Base-by-base conservation (phyloP, 2,888 invertebrate species). In the Sminthurinus aureus region DNA sequence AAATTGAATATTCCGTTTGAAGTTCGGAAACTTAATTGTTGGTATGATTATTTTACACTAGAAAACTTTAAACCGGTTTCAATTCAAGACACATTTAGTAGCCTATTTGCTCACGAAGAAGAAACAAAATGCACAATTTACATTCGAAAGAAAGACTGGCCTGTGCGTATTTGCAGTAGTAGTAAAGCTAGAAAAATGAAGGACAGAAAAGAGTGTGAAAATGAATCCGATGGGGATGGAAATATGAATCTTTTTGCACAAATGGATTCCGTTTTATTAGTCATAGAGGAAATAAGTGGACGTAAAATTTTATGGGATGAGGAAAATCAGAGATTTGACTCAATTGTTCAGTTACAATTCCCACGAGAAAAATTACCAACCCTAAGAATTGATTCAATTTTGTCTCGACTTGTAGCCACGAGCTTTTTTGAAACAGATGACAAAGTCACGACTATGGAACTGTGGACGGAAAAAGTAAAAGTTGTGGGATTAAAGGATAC, bases 391-490 rank as follows among this genome's bases (percentile, higher is more conserved):
- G 69, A 79, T 51, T 3, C 64, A 18, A 18, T 79, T 71, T 15
- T 79, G 8, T 50, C 69, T 4, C 22, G 67, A 18, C n/a, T 79
- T 71, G 6, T 79, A 38, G 79, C 69, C 69, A 69, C 18, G n/a
- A 15, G 18, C 11, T 18, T 11, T 6, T 67, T 67, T 67, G n/a
- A 18, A 67, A 67, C 11, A n/a, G 66, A 79, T 38, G n/a, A 24
- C 2, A 22, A 79, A 1, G 79, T 12, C 11, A 12, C 18, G 11
- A 51, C 69, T 4, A 38, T 22, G 20, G 69, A 71, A 50, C 26
- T 79, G 8, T 79, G 79, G 79, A 79, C 79, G 26, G 71, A 79
- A 15, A 71, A 79, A n/a, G 66, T 79, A 13, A 79, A 79, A 66
- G 79, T 79, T n/a, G 69, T 79, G 8, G 51, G 79, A 8, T 15